Evolutionary conservation across 2,797 vertebrate genomes (phyloP).

Genomic region (Synanceia verrucosa): DNA sequence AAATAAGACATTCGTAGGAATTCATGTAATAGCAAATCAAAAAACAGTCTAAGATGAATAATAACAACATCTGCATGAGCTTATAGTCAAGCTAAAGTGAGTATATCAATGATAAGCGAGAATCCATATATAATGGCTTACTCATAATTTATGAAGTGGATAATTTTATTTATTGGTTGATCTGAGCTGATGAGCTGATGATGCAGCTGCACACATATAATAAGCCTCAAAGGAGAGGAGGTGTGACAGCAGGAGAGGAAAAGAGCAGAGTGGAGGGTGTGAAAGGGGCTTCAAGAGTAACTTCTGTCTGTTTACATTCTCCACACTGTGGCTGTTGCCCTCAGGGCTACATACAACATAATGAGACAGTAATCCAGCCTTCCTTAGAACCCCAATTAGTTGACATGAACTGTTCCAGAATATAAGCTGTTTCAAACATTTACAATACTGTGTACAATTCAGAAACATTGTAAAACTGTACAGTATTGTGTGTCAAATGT

Average conservation of each 20-base stretch:
- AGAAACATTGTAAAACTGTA: too few species aligned
- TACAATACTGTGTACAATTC: too few species aligned
- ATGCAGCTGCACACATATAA: not conserved
- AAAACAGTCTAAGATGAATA: not conserved
- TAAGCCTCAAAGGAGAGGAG: not conserved
- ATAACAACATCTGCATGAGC: not conserved
- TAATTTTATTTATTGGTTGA: slow-evolving; percentile 11
- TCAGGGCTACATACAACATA: slow-evolving; percentile 1
- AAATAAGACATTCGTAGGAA: not conserved
- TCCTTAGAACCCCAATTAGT: slow-evolving; percentile 27
- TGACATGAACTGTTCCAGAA: too few species aligned
- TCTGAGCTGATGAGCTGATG: not conserved
- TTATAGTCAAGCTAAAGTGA: not conserved
- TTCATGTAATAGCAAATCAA: not conserved
- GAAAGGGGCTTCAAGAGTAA: too few species aligned
- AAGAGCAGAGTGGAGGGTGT: not conserved
- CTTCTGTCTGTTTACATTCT: not conserved
- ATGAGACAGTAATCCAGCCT: slow-evolving; percentile 29
- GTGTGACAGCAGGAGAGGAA: not conserved
- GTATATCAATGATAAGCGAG: not conserved
- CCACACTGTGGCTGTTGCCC: not conserved
- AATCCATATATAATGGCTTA: slow-evolving; percentile 14
- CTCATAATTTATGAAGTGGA: not conserved
- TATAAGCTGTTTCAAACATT: too few species aligned
- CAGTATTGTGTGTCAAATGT: too few species aligned